Evolutionary conservation across 2,797 vertebrate species (phyloP).

Genomic region (Platyrinchus mystaceus): DNA sequence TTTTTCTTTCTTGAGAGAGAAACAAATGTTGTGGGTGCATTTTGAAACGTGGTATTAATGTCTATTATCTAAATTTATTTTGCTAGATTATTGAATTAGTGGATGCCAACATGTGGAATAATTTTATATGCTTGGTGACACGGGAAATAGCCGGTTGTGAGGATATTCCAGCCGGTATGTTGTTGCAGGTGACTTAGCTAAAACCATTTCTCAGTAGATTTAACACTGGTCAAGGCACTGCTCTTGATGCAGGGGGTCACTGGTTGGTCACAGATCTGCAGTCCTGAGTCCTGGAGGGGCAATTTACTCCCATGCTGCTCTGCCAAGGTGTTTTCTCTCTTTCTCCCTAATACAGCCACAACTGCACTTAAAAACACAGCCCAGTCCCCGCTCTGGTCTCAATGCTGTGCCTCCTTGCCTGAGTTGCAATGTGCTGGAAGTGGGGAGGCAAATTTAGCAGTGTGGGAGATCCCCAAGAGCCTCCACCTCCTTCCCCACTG

Average conservation of each 20-base stretch:
- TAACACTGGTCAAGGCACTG: neutral
- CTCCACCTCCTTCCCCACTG: neutral
- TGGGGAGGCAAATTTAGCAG: neutral
- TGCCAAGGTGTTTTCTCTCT: neutral
- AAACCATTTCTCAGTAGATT: slow-evolving; percentile 43
- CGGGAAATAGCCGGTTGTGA: slow-evolving; percentile 48
- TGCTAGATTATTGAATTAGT: slow-evolving; percentile 73
- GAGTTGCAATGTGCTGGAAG: neutral
- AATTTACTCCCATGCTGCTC: neutral
- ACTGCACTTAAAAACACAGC: neutral
- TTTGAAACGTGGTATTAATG: slow-evolving; percentile 68
- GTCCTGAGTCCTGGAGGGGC: neutral
- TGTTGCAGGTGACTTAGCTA: slow-evolving; percentile 59
- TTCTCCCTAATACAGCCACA: neutral
- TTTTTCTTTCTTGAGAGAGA: slow-evolving; percentile 38
- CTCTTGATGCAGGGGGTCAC: neutral
- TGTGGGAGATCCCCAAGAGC: neutral
- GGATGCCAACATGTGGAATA: slow-evolving; percentile 64
- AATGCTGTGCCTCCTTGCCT: neutral
- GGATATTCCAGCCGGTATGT: neutral
- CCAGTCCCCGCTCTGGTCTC: neutral
- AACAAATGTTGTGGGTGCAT: slow-evolving; percentile 63
- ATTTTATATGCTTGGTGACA: slow-evolving; percentile 66
- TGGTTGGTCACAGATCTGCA: neutral
- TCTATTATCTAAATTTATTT: slow-evolving; percentile 74